Percentiles rank a stretch among this genome's conserved stretches.
phyloP scores from a whole-genome alignment of 2,888 invertebrate genomes.

The Drosophila neotestacea region DNA sequence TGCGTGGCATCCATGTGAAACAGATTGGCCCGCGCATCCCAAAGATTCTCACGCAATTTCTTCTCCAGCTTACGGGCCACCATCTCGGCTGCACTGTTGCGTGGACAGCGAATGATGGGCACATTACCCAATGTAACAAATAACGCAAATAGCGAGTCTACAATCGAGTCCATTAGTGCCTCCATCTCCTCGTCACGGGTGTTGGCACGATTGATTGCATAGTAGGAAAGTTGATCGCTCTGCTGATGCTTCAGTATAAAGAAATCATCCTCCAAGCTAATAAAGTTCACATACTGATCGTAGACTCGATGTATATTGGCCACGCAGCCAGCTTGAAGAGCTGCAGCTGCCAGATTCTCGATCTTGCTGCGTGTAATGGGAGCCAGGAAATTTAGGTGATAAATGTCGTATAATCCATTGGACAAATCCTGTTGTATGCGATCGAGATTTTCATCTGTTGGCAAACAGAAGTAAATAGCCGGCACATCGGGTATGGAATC shows the following conservation, averaged over 20 bases:
- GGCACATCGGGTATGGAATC: constrained; percentile 99
- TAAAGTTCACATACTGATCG: constrained; percentile 99
- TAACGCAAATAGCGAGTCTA: constrained; percentile 98
- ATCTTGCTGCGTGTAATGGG: constrained; percentile 96
- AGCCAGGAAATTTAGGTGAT: constrained; percentile 98
- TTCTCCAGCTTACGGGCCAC: constrained; percentile 98
- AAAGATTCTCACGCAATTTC: constrained; percentile 97
- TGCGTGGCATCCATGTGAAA: constrained; percentile 95
- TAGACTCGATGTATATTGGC: constrained; percentile 97
- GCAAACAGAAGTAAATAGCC: constrained; percentile 98
- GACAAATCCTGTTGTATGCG: constrained; percentile 96
- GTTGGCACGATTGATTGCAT: constrained; percentile 97
- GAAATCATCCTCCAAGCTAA: constrained; percentile 98
- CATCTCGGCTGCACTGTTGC: constrained; percentile 99
- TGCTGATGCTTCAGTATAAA: constrained; percentile 97
- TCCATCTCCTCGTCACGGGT: constrained; percentile 98
- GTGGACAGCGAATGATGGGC: constrained; percentile 89
- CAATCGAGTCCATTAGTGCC: constrained; percentile 95
- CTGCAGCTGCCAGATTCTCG: constrained; percentile 97
- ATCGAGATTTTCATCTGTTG: constrained; percentile 97
- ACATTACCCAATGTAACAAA: constrained; percentile 96
- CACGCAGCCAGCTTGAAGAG: constrained; percentile 95
- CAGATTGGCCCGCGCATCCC: constrained; percentile 98
- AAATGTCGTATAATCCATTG: constrained; percentile 96
- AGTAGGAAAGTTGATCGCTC: constrained; percentile 95